Conservation (phyloP, 2,797 vertebrate genomes). For the Gobionotothen gibberifrons region DNA sequence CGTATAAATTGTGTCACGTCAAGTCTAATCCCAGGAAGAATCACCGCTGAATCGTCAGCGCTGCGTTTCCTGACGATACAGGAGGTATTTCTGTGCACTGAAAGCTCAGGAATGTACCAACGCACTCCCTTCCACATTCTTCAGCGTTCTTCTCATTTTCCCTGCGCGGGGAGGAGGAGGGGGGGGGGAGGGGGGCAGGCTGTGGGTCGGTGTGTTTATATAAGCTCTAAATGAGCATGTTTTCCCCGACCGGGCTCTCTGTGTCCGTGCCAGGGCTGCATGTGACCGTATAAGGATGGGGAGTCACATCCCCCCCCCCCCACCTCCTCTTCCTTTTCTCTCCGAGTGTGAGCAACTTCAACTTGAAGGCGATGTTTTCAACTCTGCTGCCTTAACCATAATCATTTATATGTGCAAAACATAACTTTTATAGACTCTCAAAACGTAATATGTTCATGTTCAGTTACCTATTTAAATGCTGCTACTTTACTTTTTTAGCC, state of each 20-base stretch:
- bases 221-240: constrained; percentile 79
- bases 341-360: constrained; percentile 50
- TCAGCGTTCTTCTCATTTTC: constrained; percentile 63
- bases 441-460: no score
- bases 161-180: constrained; percentile 25
- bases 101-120: constrained; percentile 74
- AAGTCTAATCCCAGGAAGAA: constrained; percentile 20
- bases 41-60: constrained; percentile 6
- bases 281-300: constrained; percentile 86
- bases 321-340: constrained; percentile 25
- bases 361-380: constrained; percentile 32
- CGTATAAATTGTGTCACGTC: constrained; percentile 21
- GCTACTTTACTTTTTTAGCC: no score
- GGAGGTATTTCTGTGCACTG: constrained; percentile 41
- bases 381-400: constrained; percentile 14
- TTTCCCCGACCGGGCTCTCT: constrained; percentile 67
- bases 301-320: constrained; percentile 58
- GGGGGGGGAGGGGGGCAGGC: constrained; percentile 28
- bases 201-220: constrained; percentile 77
- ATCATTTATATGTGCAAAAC: no score
- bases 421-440: no score
- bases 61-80: constrained; percentile 48
- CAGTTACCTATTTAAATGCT: no score
- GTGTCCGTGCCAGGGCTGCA: constrained; percentile 68
- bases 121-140: constrained; percentile 77